Conservation (phyloP, 92 coral and sea anemone species). For the Zoanthus gigantus region DNA sequence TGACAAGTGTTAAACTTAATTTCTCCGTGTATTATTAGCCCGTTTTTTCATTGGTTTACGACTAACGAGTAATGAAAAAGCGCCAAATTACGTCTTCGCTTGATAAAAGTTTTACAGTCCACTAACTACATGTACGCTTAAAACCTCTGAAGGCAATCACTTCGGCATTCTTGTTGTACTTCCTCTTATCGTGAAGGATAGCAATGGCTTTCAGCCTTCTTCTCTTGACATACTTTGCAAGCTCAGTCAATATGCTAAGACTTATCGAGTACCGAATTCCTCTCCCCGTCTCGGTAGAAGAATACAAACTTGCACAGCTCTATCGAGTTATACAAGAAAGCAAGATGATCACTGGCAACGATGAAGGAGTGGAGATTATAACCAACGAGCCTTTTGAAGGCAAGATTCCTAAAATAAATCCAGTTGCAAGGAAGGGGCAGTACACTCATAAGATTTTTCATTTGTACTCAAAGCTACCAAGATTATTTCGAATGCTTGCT, state of each 20-base stretch:
- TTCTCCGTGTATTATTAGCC: too few species aligned
- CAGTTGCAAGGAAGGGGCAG: constrained; percentile 58
- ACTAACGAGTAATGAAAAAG: too few species aligned
- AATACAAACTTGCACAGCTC: constrained; percentile 87
- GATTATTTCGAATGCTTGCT: constrained; percentile 71
- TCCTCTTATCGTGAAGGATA: not conserved
- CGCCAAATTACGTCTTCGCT: too few species aligned
- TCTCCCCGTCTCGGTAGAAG: constrained; percentile 87
- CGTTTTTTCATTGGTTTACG: too few species aligned
- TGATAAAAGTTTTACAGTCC: too few species aligned
- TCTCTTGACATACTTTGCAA: not conserved
- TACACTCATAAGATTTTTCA: constrained; percentile 87
- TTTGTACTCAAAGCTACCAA: constrained; percentile 76
- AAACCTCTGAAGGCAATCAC: not conserved
- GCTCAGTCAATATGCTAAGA: not conserved
- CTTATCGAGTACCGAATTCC: constrained; percentile 77
- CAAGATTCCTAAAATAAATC: not conserved
- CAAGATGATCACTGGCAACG: constrained; percentile 96
- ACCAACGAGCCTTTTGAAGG: constrained; percentile 63
- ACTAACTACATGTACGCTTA: not conserved
- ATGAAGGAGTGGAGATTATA: constrained; percentile 91
- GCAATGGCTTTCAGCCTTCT: not conserved
- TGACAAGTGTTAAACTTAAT: too few species aligned
- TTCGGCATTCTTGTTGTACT: not conserved
- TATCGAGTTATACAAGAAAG: constrained; percentile 95